Evolutionary conservation across 1,140 invertebrate genomes (phyloP), one percentile per base, ranked within the genome.

Genomic region (Daktulosphaira vitifoliae): DNA sequence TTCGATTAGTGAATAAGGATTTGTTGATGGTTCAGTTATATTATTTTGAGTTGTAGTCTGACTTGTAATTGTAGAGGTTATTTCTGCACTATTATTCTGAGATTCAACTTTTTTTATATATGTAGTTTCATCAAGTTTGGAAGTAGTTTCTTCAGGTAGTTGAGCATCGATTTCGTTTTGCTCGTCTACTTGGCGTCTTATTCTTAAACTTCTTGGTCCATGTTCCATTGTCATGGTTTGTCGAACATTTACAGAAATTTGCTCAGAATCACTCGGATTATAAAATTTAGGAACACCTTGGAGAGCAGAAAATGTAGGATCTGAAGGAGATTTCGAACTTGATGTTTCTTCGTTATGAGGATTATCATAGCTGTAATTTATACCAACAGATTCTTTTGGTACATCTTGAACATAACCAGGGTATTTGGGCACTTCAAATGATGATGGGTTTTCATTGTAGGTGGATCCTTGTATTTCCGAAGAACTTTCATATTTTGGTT

Each of bases 221-320:
- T 79, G 79, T 68, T 80, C 79, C 4, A 78, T 73, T 0, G 75
- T 75, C 73, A 0, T 74, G 73, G 4, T 74, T 69, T 48, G 66
- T 65, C 46, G 67, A 48, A 48, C 70, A 62, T 29, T 65, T 18
- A 20, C 67, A 44, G 22, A 59, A 44, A 59, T 59, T 29, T 67
- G 18, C 66, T 69, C 23, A 68, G 37, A 15, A 38, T 65, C 9
- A 68, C 46, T 29, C 6, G 62, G 37, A 15, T 65, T 50, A 15
- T 68, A 66, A 8, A 53, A 54, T 11, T 67, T 68, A n/a, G 66
- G 68, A 18, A 67, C 46, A 22, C 68, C 68, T 25, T 68, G 65
- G 8, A 68, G 26, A n/a, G 68, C 68, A 22, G 68, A 64, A 37
- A 53, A 68, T 7, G 68, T 49, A 5, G 68, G 68, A 23, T 68